Conservation (phyloP, 2,797 vertebrate species). For the Chaetophractus vellerosus region DNA sequence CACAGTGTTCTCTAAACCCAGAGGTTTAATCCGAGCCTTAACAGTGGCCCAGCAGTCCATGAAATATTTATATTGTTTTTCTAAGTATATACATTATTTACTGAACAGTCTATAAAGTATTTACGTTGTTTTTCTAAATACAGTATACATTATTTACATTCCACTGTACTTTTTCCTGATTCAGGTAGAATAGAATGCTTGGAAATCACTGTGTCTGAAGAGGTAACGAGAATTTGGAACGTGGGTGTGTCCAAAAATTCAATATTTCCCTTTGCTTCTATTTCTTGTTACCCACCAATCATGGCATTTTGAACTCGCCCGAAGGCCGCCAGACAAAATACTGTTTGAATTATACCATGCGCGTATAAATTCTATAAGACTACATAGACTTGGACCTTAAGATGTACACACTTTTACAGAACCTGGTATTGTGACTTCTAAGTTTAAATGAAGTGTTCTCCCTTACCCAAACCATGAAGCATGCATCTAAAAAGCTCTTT, state of each 20-base stretch:
- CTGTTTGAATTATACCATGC: background rate
- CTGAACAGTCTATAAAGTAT: conserved; percentile 85
- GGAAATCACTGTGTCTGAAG: conserved; percentile 50
- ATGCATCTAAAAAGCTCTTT: background rate
- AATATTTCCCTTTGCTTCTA: background rate
- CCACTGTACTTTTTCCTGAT: conserved; percentile 78
- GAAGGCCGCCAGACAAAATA: background rate
- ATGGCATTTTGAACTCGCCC: background rate
- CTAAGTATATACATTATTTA: conserved; percentile 88
- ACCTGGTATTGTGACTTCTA: background rate
- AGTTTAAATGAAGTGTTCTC: background rate
- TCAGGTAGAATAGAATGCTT: conserved; percentile 69
- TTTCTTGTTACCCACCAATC: background rate
- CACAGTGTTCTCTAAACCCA: conserved; percentile 75
- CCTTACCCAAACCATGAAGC: background rate
- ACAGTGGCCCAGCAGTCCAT: conserved; percentile 75
- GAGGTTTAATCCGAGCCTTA: conserved; percentile 82
- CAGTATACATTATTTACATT: conserved; percentile 86
- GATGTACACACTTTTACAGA: background rate
- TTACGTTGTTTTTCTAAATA: conserved; percentile 86
- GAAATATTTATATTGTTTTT: conserved; percentile 86
- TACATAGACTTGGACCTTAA: background rate
- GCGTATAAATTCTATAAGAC: background rate
- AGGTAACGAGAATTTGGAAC: conserved; percentile 4
- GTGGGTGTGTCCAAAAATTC: background rate